Evolutionary conservation across 2,888 invertebrate species (phyloP).

Genomic region (Acanthoscelides obtectus): DNA sequence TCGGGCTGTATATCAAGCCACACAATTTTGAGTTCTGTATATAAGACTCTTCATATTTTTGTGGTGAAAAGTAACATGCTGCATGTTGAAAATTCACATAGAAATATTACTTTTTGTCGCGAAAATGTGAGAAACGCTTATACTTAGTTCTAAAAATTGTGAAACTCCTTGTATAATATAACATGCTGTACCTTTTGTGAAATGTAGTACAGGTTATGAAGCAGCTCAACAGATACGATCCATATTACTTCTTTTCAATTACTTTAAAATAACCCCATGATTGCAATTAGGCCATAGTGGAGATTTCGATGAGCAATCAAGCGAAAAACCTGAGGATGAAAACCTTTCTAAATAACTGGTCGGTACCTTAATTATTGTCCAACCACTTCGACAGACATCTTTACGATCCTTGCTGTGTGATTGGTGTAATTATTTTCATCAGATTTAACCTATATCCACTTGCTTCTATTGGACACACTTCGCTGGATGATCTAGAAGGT

Average conservation of each 20-base stretch:
- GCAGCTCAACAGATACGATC: too few relatives aligned
- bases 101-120: too few relatives aligned
- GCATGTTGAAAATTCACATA: too few relatives aligned
- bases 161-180: too few relatives aligned
- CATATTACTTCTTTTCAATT: neutral
- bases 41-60: too few relatives aligned
- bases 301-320: constrained; percentile 17
- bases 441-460: neutral
- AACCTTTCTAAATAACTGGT: constrained; percentile 17
- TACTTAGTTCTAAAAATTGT: too few relatives aligned
- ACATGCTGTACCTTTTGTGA: too few relatives aligned
- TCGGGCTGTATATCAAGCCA: too few relatives aligned
- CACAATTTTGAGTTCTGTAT: too few relatives aligned
- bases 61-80: too few relatives aligned
- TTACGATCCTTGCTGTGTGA: neutral
- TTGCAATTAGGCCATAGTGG: constrained; percentile 15
- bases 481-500: neutral
- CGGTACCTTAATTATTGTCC: constrained; percentile 1
- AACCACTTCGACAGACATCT: neutral
- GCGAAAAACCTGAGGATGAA: constrained; percentile 12
- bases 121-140: too few relatives aligned
- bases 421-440: neutral
- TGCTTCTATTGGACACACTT: neutral
- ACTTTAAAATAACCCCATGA: constrained; percentile 8
- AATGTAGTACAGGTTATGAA: too few relatives aligned